Conservation (phyloP, 2,888 invertebrate genomes). For the Pyralis farinalis region DNA sequence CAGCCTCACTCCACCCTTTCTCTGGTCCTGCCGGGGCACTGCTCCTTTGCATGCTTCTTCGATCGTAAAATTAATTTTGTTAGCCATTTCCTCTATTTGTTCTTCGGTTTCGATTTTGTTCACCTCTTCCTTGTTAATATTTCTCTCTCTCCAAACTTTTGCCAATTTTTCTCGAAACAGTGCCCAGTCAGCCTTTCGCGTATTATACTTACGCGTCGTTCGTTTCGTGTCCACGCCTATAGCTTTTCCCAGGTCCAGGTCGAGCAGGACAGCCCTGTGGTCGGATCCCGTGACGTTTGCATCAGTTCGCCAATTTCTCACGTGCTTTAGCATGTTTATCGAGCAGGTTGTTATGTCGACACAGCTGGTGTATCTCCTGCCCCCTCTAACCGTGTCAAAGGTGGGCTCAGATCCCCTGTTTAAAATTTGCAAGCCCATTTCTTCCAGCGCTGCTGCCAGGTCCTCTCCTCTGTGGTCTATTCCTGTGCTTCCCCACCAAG, state of each 20-base stretch:
- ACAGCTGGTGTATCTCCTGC: constrained; percentile 12
- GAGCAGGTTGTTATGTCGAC: constrained; percentile 27
- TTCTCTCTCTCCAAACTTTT: background rate
- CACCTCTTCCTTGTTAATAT: background rate
- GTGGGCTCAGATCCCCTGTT: constrained; percentile 24
- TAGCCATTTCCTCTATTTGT: constrained; percentile 1
- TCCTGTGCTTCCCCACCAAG: constrained; percentile 12
- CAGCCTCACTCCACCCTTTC: too few relatives aligned
- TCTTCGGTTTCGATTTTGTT: background rate
- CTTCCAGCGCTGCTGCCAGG: constrained; percentile 3
- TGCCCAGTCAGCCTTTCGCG: constrained; percentile 20
- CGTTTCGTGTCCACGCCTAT: constrained; percentile 3
- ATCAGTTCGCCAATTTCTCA: constrained; percentile 11
- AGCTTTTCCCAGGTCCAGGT: constrained; percentile 10
- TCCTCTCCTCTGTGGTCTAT: constrained; percentile 15
- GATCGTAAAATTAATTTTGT: constrained; percentile 8
- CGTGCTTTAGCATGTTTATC: constrained; percentile 4
- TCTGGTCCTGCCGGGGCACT: too few relatives aligned
- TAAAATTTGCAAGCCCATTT: constrained; percentile 19
- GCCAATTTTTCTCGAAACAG: constrained; percentile 13
- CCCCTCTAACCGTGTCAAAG: constrained; percentile 21
- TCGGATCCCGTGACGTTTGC: constrained; percentile 14
- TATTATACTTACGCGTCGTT: constrained; percentile 18
- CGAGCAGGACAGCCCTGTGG: constrained; percentile 22
- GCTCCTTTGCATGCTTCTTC: constrained; percentile 8